Percentiles rank a stretch among this genome's conserved stretches.
Conservation (phyloP, 2,797 vertebrate species). For the Cyprinodon diabolis region DNA sequence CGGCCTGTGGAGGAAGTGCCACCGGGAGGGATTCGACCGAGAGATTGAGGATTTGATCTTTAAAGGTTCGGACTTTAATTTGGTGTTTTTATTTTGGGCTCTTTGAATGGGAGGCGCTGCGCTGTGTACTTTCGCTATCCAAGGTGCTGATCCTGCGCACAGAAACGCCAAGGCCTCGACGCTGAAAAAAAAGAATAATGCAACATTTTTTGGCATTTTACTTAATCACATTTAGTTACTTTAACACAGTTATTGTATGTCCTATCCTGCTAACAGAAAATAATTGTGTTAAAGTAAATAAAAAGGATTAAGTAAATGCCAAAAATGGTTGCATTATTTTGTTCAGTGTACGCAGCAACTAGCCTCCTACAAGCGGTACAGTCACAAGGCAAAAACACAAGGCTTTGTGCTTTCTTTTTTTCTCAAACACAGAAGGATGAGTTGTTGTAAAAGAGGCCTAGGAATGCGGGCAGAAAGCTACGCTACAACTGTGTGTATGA, state of each 20-base stretch:
- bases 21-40: constrained; percentile 87
- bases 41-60: constrained; percentile 91
- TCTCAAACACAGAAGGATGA: constrained; percentile 46
- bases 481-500: constrained; percentile 64
- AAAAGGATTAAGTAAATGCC: too few relatives aligned
- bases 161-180: constrained; percentile 60
- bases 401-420: constrained; percentile 15
- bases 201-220: too few relatives aligned
- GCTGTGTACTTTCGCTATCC: constrained; percentile 72
- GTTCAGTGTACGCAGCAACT: too few relatives aligned
- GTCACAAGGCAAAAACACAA: constrained; percentile 44
- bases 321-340: too few relatives aligned
- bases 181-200: constrained; percentile 24
- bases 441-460: constrained; percentile 61
- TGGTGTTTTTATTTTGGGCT: constrained; percentile 10
- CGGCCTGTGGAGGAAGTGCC: constrained; percentile 91
- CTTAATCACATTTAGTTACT: too few relatives aligned
- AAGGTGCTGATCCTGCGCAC: constrained; percentile 79
- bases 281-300: too few relatives aligned
- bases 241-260: too few relatives aligned
- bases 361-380: constrained; percentile 42
- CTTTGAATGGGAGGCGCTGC: constrained; percentile 17
- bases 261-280: too few relatives aligned
- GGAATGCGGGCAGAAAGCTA: constrained; percentile 55
- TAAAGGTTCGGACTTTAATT: constrained; percentile 81